Evolutionary conservation across 2,888 invertebrate species (phyloP), one percentile per base, ranked within the genome.

Genomic region (Pelosia muscerda): DNA sequence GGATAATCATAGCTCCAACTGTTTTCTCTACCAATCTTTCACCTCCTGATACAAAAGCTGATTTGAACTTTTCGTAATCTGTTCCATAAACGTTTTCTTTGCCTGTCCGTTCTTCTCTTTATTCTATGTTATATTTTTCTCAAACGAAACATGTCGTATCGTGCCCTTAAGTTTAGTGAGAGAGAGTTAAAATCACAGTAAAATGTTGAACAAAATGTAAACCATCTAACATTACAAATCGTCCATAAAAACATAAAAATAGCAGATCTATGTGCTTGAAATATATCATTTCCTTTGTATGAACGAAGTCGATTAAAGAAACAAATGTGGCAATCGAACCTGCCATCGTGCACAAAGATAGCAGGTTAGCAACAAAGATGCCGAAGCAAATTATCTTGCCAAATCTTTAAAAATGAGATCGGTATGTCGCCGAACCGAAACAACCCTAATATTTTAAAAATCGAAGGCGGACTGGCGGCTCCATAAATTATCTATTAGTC

Each of bases 401-500:
- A 86, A 88, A 90, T 90, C 88, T 90, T 84, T 82, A 82, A 83
- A 86, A 84, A 85, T 86, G 82, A 85, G 81, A 82, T 80, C 72
- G 86, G 80, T 78, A 83, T 80, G 82, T 82, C 86, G 77, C 74
- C 76, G 77, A 82, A 80, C 87, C 89, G 88, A 79, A 88, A 86
- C 90, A 92, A 92, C 93, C 93, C 90, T 91, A 92, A 93, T 93
- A 93, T 89, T 90, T 93, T 91, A 92, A 89, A 76, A 88, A 81
- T 81, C 79, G 83, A 81, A 81, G 80, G 85, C 87, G 81, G 85
- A 87, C 79, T 83, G 87, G 88, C 87, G 84, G 89, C 86, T 86
- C 87, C 89, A 94, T 95, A 95, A 95, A 94, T 94, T 93, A 94
- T 93, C 93, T 94, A 93, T 93, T 93, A 93, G 91, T 75, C 74